A percentile compares a stretch with the other conserved stretches of the same genome.
Evolutionary conservation across 2,888 invertebrate genomes (phyloP).

Genomic region (Mimas tiliae): DNA sequence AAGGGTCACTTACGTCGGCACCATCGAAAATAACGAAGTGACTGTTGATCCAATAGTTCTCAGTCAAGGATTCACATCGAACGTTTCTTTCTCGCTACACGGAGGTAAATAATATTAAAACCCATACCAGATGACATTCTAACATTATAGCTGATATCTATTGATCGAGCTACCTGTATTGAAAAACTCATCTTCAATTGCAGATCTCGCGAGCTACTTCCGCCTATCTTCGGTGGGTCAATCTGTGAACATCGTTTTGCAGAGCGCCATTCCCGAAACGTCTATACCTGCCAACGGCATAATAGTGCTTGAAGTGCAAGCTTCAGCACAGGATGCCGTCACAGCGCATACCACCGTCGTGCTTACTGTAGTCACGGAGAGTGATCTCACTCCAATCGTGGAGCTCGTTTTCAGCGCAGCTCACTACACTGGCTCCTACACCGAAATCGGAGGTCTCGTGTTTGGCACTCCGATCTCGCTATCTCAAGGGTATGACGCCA

Average conservation of each 20-base stretch:
- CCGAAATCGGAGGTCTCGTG: conserved; percentile 34
- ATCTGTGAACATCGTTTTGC: conserved; percentile 1
- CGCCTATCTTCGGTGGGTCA: not conserved
- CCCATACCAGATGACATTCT: not conserved
- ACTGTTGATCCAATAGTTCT: conserved; percentile 1
- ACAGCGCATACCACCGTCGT: conserved; percentile 3
- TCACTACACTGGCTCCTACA: conserved; percentile 41
- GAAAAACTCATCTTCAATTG: not conserved
- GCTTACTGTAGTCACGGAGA: conserved; percentile 1
- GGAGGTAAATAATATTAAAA: not conserved
- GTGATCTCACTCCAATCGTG: conserved; percentile 6
- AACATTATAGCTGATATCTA: not conserved
- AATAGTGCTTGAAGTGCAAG: conserved; percentile 1
- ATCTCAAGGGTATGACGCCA: conserved; percentile 8
- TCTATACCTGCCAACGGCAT: not conserved
- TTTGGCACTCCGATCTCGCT: conserved; percentile 9
- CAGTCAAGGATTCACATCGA: not conserved
- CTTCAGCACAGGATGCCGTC: not conserved
- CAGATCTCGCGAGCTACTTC: not conserved
- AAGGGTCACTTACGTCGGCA: conserved; percentile 1
- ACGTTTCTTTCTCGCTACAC: not conserved
- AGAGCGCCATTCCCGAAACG: not conserved
- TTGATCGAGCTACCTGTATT: not conserved
- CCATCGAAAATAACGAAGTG: not conserved
- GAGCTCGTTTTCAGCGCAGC: conserved; percentile 42